Percentiles rank a stretch among this genome's conserved stretches.
These are phyloP conservation scores for Mycetomoellerius zeteki DNA, from an alignment of 1,140 invertebrate genomes.

Conservation along the genomic window DNA sequence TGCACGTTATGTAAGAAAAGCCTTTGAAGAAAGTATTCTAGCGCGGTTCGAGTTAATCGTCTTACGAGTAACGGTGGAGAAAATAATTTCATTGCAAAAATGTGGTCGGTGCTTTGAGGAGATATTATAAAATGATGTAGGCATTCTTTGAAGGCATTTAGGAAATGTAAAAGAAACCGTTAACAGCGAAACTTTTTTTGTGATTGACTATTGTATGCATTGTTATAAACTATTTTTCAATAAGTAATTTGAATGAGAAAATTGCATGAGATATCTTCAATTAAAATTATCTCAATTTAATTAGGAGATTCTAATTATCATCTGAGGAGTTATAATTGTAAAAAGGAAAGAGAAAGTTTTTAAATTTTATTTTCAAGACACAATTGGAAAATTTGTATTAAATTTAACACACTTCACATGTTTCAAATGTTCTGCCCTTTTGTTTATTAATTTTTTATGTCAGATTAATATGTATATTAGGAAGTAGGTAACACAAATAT, in stretches of 20 bases:
- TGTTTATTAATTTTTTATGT: too few relatives aligned
- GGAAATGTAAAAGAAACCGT: background rate
- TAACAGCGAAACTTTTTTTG: conserved; percentile 5
- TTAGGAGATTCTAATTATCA: background rate
- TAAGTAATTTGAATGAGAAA: conserved; percentile 23
- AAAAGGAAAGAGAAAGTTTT: background rate
- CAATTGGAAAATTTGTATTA: too few relatives aligned
- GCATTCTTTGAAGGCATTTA: background rate
- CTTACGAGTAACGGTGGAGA: background rate
- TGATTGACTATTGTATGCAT: conserved; percentile 7
- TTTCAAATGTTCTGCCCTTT: too few relatives aligned
- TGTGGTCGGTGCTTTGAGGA: conserved; percentile 7
- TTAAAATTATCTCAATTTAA: conserved; percentile 22
- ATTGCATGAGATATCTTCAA: conserved; percentile 22
- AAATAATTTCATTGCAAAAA: conserved; percentile 48
- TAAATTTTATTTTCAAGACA: background rate
- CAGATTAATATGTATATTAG: too few relatives aligned
- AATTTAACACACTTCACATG: too few relatives aligned
- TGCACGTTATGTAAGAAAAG: background rate
- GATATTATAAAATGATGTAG: background rate
- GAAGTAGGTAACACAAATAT: too few relatives aligned
- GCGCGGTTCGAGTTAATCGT: conserved; percentile 3
- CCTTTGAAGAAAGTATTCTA: conserved; percentile 27
- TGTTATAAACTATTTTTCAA: background rate
- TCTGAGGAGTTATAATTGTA: background rate